Base-by-base conservation (phyloP, 2,797 vertebrate species). In the Novumbra hubbsi region DNA sequence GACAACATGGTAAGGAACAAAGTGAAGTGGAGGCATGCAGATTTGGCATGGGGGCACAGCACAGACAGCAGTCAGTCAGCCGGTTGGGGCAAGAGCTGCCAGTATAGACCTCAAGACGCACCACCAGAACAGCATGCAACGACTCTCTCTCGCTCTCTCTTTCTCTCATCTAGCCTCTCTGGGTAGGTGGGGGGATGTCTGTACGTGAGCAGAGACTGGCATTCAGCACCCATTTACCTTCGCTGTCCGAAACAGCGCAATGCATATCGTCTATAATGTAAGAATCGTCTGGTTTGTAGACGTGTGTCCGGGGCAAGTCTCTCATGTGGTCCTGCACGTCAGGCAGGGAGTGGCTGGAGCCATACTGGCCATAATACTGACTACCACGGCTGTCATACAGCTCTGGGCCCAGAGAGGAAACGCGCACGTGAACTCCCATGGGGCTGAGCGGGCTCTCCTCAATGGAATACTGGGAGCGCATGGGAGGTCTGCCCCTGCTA, bases 221-320 rank as follows among this genome's bases (percentile, higher is more conserved):
- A 87, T 85, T 95, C 91, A 96, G 91, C 94, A 88, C 90, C 89
- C 90, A 95, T 90, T 99, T 99, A 99, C 98, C 98, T 99, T 99
- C 98, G 1, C 98, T 99, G 95, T 99, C 98, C 73, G 98, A 99
- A 88, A 99, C 97, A 93, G 98, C 98, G 79, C 97, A 98, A 93
- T 99, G 96, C 90, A 98, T 93, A 94, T 99, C 98, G 73, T 99
- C 98, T 94, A 98, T 95, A 91, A 97, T 92, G 95, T 98, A 99
- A 86, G 95, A 95, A 91, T 99, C 97, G 81, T 99, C 98, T 74
- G 95, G 96, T 93, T 98, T 98, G 93, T 98, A 98, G 73, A 95
- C 90, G 85, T 97, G 96, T 80, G 95, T 96, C 94, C 96, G 93
- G 41, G 97, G 96, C 88, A 97, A 94, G n/a, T 98, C 97, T 92